Conservation (phyloP, 2,113 vertebrate species). For the Salvelinus namaycush region DNA sequence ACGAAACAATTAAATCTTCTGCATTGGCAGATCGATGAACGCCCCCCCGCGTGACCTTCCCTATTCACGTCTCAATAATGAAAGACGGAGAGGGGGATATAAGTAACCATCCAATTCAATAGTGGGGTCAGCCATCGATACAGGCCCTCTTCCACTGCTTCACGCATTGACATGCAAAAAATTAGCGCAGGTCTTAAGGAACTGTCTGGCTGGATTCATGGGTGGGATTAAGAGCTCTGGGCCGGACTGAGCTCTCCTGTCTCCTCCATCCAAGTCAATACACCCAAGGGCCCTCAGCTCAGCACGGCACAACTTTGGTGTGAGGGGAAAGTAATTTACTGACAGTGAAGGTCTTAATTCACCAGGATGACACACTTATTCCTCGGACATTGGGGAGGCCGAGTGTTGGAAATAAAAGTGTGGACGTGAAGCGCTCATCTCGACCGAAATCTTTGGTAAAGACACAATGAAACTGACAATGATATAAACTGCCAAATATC, state of each 20-base stretch:
- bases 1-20: conserved; percentile 63
- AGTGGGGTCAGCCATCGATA: conserved; percentile 49
- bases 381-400: neutral
- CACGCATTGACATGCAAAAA: conserved; percentile 54
- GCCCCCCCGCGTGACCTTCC: conserved; percentile 48
- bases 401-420: neutral
- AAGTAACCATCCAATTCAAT: conserved; percentile 58
- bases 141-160: conserved; percentile 35
- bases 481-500: neutral
- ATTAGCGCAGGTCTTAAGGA: conserved; percentile 57
- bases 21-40: conserved; percentile 58
- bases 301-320: conserved; percentile 28
- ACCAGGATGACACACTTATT: conserved; percentile 30
- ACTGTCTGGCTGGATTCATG: conserved; percentile 55
- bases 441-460: neutral
- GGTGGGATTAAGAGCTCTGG: conserved; percentile 63
- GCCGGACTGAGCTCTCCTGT: conserved; percentile 51
- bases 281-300: conserved; percentile 43
- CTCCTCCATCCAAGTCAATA: conserved; percentile 51
- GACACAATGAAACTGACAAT: neutral
- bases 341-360: conserved; percentile 36
- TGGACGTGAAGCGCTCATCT: neutral
- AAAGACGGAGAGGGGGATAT: conserved; percentile 63
- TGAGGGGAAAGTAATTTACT: conserved; percentile 62
- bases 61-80: conserved; percentile 70